Conservation (phyloP, 2,888 invertebrate genomes). For the Tinea semifulvella region DNA sequence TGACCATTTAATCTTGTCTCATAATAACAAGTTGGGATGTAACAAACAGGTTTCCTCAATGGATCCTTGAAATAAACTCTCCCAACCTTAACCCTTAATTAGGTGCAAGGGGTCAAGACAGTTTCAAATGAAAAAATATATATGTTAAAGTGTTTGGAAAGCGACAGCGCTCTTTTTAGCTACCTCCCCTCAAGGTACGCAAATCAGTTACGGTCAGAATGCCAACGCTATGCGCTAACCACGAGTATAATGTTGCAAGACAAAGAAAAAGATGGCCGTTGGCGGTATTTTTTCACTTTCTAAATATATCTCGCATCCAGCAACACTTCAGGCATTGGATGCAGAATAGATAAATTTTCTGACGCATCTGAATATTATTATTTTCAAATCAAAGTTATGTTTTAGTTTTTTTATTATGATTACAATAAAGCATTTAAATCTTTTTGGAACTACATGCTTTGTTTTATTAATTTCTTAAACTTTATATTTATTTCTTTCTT, state of each 20-base stretch:
- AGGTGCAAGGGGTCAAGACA: constrained; percentile 9
- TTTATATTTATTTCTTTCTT: background rate
- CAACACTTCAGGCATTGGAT: constrained; percentile 13
- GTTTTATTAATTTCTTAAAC: constrained; percentile 10
- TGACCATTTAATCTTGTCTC: too few relatives aligned
- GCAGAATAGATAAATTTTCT: constrained; percentile 16
- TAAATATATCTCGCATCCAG: constrained; percentile 19
- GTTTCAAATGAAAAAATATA: too few relatives aligned
- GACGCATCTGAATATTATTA: constrained; percentile 13
- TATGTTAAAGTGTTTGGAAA: background rate
- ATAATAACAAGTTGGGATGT: too few relatives aligned
- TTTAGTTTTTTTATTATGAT: constrained; percentile 10
- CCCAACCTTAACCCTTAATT: background rate
- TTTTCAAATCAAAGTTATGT: constrained; percentile 16
- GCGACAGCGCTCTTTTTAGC: constrained; percentile 11
- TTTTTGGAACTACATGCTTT: background rate
- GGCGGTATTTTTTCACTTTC: constrained; percentile 21
- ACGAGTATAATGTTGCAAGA: constrained; percentile 21
- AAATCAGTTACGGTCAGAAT: constrained; percentile 13
- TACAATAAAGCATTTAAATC: too few relatives aligned
- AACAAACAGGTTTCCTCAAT: too few relatives aligned
- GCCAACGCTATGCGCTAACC: too few relatives aligned
- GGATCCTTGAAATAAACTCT: too few relatives aligned
- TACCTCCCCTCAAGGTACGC: constrained; percentile 13
- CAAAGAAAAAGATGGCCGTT: constrained; percentile 23